Conservation (phyloP, 2,797 vertebrate genomes). For the Rhinatrema bivittatum region DNA sequence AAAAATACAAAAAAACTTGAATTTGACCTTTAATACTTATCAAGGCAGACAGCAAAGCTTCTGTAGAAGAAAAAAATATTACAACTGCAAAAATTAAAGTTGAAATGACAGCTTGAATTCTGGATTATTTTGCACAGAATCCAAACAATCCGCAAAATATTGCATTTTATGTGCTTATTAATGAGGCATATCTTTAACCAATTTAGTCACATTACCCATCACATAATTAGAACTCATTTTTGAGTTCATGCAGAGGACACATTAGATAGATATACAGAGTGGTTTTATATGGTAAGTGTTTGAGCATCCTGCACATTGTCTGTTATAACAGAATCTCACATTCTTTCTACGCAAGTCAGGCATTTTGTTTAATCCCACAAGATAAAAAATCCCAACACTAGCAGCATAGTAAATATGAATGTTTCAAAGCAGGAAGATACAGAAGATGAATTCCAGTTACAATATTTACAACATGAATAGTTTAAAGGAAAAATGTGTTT, state of each 20-base stretch:
- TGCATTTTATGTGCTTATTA: conserved; percentile 42
- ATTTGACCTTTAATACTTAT: too few relatives aligned
- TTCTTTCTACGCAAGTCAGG: conserved; percentile 12
- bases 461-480: conserved; percentile 24
- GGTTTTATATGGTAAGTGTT: not conserved
- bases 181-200: conserved; percentile 35
- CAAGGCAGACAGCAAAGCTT: too few relatives aligned
- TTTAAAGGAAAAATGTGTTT: conserved; percentile 28
- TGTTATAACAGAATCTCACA: too few relatives aligned
- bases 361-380: conserved; percentile 16
- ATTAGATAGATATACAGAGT: not conserved
- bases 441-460: conserved; percentile 17
- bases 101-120: too few relatives aligned
- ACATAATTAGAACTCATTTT: conserved; percentile 9
- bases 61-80: too few relatives aligned
- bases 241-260: conserved; percentile 17
- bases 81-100: too few relatives aligned
- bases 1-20: too few relatives aligned
- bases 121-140: conserved; percentile 38
- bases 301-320: conserved; percentile 3
- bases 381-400: conserved; percentile 15
- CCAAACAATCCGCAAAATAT: conserved; percentile 46
- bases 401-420: conserved; percentile 19
- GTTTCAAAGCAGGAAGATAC: conserved; percentile 26
- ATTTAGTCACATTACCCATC: conserved; percentile 2